Evolutionary conservation across 2,888 invertebrate genomes (phyloP).

Genomic region (Yponomeuta sedellus): DNA sequence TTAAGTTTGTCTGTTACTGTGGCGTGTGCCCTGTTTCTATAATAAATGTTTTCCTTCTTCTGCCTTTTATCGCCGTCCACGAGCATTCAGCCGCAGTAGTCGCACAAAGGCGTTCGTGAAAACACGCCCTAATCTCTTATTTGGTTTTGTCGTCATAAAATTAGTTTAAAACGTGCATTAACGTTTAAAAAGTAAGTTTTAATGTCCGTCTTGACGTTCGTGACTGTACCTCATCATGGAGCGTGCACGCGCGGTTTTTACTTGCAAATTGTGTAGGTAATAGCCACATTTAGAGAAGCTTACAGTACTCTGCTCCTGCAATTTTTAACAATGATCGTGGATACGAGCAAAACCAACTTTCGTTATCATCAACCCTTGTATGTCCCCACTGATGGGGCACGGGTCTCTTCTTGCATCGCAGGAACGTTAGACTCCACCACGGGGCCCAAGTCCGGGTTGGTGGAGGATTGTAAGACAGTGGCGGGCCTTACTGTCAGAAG

Average conservation of each 20-base stretch:
- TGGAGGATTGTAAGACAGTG: too few relatives aligned
- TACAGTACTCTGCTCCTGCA: not conserved
- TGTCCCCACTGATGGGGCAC: too few relatives aligned
- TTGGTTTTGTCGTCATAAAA: constrained; percentile 2
- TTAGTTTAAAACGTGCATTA: constrained; percentile 5
- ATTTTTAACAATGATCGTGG: not conserved
- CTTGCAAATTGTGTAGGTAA: constrained; percentile 14
- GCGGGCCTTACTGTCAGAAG: too few relatives aligned
- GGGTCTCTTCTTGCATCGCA: too few relatives aligned
- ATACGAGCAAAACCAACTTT: not conserved
- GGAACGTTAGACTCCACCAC: too few relatives aligned
- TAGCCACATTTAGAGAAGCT: constrained; percentile 13
- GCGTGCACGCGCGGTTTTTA: constrained; percentile 34
- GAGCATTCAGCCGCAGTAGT: constrained; percentile 18
- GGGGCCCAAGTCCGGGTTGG: too few relatives aligned
- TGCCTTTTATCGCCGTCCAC: constrained; percentile 10
- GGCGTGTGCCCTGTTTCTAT: too few relatives aligned
- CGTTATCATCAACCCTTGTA: too few relatives aligned
- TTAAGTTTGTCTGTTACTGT: too few relatives aligned
- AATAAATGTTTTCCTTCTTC: too few relatives aligned
- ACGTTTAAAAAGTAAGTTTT: constrained; percentile 11
- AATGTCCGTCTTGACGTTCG: constrained; percentile 24
- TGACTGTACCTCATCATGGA: constrained; percentile 39
- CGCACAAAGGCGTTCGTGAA: constrained; percentile 2
- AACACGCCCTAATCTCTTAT: constrained; percentile 2